Percentiles rank a stretch among this genome's conserved stretches.
These are phyloP conservation scores for Tenthredo livida DNA, from an alignment of 2,888 invertebrate genomes.

Conservation along the genomic window DNA sequence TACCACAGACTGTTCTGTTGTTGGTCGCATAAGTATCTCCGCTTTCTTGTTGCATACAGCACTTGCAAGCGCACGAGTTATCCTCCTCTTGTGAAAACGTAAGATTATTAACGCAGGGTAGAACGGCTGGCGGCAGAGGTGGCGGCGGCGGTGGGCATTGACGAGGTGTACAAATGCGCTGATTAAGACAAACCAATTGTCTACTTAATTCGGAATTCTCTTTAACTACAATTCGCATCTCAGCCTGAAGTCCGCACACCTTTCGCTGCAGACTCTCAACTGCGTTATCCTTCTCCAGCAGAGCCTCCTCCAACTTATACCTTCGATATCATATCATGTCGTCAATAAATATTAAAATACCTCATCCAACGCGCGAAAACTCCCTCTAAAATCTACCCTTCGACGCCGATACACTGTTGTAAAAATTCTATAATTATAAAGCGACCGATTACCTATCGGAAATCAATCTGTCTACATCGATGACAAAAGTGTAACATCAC, in stretches of 20 bases:
- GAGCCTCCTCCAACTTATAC: constrained; percentile 83
- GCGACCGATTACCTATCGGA: background rate
- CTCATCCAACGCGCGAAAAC: background rate
- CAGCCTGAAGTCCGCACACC: constrained; percentile 82
- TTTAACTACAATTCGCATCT: constrained; percentile 83
- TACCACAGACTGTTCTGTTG: constrained; percentile 31
- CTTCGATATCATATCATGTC: constrained; percentile 74
- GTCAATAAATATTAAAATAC: background rate
- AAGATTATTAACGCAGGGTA: constrained; percentile 54
- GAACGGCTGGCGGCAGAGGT: constrained; percentile 46
- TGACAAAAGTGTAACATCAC: constrained; percentile 36
- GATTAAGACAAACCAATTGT: constrained; percentile 76
- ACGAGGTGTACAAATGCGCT: constrained; percentile 62
- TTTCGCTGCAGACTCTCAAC: constrained; percentile 83
- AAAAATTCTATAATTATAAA: constrained; percentile 48
- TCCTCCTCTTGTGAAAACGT: constrained; percentile 59
- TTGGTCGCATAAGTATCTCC: constrained; percentile 47
- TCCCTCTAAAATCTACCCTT: background rate
- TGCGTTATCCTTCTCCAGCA: constrained; percentile 83
- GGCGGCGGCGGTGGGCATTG: constrained; percentile 52
- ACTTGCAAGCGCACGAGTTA: constrained; percentile 64
- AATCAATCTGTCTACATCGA: constrained; percentile 56
- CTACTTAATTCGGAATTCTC: constrained; percentile 82
- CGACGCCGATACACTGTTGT: background rate
- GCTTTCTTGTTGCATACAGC: constrained; percentile 53